phyloP scores from a whole-genome alignment of 2,797 vertebrate species.

The Picus viridis region DNA sequence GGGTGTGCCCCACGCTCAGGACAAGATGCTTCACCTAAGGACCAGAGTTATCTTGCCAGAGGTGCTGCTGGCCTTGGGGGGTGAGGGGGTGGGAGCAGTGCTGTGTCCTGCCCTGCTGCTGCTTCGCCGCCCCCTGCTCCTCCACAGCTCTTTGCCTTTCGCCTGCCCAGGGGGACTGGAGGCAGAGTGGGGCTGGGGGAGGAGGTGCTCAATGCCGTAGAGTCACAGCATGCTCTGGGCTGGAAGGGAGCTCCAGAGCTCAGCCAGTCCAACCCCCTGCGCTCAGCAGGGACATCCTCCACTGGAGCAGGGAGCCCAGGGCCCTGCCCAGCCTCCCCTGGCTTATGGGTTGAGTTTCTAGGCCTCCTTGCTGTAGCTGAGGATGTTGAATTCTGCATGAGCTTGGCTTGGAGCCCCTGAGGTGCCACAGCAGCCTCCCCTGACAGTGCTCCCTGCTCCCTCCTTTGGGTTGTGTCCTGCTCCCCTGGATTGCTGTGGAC shows the following conservation, averaged over 20 bases:
- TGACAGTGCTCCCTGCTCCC: background rate
- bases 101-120: background rate
- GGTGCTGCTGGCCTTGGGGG: background rate
- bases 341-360: background rate
- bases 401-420: background rate
- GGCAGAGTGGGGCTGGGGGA: background rate
- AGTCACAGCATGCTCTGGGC: too few species aligned
- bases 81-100: background rate
- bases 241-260: too few species aligned
- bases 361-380: background rate
- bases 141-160: background rate
- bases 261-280: too few species aligned
- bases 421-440: accelerated
- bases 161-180: background rate
- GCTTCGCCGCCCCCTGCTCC: background rate
- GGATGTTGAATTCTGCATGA: too few species aligned
- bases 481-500: background rate
- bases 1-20: background rate
- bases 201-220: background rate
- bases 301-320: too few species aligned
- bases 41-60: background rate
- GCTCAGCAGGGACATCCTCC: too few species aligned
- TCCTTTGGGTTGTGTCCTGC: background rate
- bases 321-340: too few species aligned
- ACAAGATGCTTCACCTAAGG: background rate